These are phyloP conservation scores for Acanthurus leucopareius DNA, from an alignment of 2,797 vertebrate genomes.

Conservation along the genomic window DNA sequence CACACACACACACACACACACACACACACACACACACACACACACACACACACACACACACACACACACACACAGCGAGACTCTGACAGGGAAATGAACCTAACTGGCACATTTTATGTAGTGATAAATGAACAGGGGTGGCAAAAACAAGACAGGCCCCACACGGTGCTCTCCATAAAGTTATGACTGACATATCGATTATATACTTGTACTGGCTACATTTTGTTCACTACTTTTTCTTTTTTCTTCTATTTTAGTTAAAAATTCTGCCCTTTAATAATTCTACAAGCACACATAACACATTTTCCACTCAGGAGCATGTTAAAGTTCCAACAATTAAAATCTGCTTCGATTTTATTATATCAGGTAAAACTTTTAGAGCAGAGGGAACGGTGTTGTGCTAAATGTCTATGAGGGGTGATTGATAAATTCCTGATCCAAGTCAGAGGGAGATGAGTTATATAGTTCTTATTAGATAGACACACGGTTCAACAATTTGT, in stretches of 20 bases:
- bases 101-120: slow-evolving; percentile 53
- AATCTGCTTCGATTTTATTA: background rate
- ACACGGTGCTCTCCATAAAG: slow-evolving; percentile 44
- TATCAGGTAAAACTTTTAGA: background rate
- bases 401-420: background rate
- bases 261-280: background rate
- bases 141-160: slow-evolving; percentile 56
- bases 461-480: too few relatives aligned
- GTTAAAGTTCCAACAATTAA: background rate
- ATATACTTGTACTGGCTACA: slow-evolving; percentile 6
- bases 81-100: slow-evolving; percentile 52
- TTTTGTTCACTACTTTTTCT: background rate
- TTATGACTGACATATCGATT: slow-evolving; percentile 20
- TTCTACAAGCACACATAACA: background rate
- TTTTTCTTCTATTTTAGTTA: background rate
- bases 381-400: too few relatives aligned
- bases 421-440: background rate
- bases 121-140: slow-evolving; percentile 51
- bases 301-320: background rate
- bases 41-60: slow-evolving; percentile 11
- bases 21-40: slow-evolving; percentile 38
- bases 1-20: slow-evolving; percentile 5
- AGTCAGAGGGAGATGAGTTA: too few relatives aligned
- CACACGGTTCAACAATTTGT: too few relatives aligned
- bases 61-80: background rate